These are phyloP conservation scores for Distichodus sexfasciatus DNA, from an alignment of 2,797 vertebrate species.

Conservation along the genomic window DNA sequence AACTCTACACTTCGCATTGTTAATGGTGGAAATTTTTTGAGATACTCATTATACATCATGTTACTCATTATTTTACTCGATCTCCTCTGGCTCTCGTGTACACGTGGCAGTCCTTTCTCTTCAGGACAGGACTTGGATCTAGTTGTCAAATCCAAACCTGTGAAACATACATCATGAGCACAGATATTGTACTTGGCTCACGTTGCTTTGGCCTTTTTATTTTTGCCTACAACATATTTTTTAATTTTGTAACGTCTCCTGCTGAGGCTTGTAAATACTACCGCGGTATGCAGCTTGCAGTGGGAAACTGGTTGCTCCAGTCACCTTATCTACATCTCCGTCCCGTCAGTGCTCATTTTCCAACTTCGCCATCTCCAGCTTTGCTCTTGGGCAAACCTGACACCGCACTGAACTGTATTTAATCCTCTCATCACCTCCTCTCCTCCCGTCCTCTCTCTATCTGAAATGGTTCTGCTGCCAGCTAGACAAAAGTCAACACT, in stretches of 20 bases:
- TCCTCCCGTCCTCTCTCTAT: background rate
- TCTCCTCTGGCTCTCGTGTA: conserved; percentile 18
- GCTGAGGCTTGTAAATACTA: background rate
- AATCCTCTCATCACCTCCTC: background rate
- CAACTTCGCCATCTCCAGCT: background rate
- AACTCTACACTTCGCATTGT: background rate
- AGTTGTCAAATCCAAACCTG: background rate
- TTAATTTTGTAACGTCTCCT: background rate
- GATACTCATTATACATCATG: background rate
- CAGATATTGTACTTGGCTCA: conserved; percentile 40
- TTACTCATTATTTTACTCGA: background rate
- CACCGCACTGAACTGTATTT: background rate
- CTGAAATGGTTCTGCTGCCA: background rate
- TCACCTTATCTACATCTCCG: conserved; percentile 11
- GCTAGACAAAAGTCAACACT: background rate
- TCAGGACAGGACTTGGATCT: background rate
- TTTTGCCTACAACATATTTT: conserved; percentile 4
- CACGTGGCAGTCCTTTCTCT: background rate
- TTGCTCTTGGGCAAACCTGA: background rate
- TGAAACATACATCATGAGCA: conserved; percentile 9
- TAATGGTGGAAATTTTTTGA: background rate
- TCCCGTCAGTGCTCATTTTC: background rate
- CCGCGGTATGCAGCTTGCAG: background rate
- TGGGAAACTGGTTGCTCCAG: background rate
- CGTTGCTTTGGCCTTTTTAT: conserved; percentile 15